phyloP scores from a whole-genome alignment of 2,797 vertebrate species.

The Ptychobarbus kaznakovi region DNA sequence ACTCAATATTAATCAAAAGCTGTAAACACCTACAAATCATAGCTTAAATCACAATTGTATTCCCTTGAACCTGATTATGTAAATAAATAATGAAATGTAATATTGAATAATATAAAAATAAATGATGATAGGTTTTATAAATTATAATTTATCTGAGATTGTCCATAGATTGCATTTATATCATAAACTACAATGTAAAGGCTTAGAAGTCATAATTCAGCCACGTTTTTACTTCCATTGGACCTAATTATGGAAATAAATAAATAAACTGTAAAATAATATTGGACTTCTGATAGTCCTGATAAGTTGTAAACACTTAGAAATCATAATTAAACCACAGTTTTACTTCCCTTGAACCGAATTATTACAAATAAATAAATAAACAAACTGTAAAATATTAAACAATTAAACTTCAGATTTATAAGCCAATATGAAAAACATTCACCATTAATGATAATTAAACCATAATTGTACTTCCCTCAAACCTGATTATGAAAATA shows the following conservation, averaged over 20 bases:
- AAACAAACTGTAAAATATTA: neutral
- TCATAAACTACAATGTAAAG: neutral
- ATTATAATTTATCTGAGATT: neutral
- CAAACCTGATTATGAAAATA: neutral
- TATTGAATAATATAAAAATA: neutral
- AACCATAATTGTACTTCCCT: neutral
- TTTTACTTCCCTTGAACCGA: neutral
- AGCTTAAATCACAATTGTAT: too few relatives aligned
- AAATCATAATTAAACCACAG: neutral
- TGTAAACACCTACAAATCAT: neutral
- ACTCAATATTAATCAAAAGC: neutral
- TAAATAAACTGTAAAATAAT: neutral
- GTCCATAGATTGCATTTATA: neutral
- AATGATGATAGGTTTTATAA: neutral
- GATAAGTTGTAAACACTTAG: neutral
- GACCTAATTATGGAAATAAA: neutral
- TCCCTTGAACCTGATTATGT: neutral
- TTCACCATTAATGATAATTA: neutral
- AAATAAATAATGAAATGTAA: neutral
- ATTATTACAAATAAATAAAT: neutral
- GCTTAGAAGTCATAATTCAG: neutral
- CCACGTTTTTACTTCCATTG: neutral
- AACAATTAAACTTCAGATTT: neutral
- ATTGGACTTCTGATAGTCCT: neutral
- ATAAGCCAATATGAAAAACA: slow-evolving; percentile 4